Base-by-base conservation (phyloP, 2,888 invertebrate species). In the Cactoblastis cactorum region DNA sequence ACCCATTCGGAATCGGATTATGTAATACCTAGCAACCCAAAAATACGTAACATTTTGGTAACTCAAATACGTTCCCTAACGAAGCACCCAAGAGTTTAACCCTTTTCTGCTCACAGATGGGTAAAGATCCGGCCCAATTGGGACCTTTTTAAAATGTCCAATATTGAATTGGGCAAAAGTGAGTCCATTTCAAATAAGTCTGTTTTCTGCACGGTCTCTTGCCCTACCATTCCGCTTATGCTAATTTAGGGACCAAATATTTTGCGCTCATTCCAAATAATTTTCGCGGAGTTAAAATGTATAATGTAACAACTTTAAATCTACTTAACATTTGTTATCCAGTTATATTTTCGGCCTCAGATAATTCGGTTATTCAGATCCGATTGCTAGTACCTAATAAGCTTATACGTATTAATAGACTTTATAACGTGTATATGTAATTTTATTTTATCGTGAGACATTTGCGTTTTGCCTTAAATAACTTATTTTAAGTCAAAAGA, bases 201-300 rank as follows among this genome's bases (percentile, higher is more conserved):
- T 5, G 5, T 3, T 22, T 22, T 4, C 22, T 4, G 28, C 8
- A n/a, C 28, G 28, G 3, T 9, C 28, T 28, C 3, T 1, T 6
- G 28, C 28, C 28, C 28, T 9, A 2, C 5, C 68, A 53, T 60
- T 55, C 65, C 79, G 84, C 81, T 85, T 84, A 86, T 82, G 79
- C 67, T 82, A 82, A 85, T 84, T 75, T 66, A 60, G 59, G 70
- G 74, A 58, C 71, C 71, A 77, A 81, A 83, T 81, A 80, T 82
- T 83, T 80, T 69, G 70, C 65, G 73, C 71, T 71, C 80, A 71
- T 83, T 82, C 74, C 73, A 78, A 83, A 83, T 80, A 78, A 84
- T 84, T 80, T 80, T 70, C 70, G 66, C 63, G 58, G 62, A 66
- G 68, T 73, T 70, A 60, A 66, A 73, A 70, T 66, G 65, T 69